Conservation (phyloP, 1,140 invertebrate genomes). For the Aphaenogaster rudis region DNA sequence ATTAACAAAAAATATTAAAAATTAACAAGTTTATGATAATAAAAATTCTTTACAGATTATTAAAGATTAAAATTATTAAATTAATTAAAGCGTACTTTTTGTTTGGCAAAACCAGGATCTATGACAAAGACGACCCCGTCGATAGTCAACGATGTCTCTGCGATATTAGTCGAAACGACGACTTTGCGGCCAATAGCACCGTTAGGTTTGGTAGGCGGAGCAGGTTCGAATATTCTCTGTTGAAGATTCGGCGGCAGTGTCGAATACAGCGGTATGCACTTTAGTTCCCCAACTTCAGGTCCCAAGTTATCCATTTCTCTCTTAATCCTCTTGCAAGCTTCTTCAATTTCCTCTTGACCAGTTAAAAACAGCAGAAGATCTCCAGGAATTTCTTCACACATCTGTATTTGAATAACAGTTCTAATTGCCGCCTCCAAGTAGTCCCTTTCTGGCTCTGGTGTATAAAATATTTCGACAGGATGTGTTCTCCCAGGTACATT, state of each 20-base stretch:
- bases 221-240: conserved; percentile 98
- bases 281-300: conserved; percentile 98
- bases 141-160: conserved; percentile 99
- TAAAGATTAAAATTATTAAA: not conserved
- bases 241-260: conserved; percentile 99
- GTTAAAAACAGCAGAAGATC: conserved; percentile 98
- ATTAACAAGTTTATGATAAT: conserved; percentile 34
- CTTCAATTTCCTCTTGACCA: conserved; percentile 98
- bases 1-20: conserved; percentile 52
- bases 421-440: conserved; percentile 99
- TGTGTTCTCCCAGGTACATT: conserved; percentile 98
- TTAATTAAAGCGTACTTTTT: conserved; percentile 90
- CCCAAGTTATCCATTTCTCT: conserved; percentile 98
- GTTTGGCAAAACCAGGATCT: conserved; percentile 99
- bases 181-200: conserved; percentile 98
- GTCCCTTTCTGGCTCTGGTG: conserved; percentile 98
- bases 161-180: conserved; percentile 99
- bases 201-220: conserved; percentile 96
- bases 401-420: conserved; percentile 99
- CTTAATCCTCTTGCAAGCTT: conserved; percentile 99
- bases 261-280: conserved; percentile 99
- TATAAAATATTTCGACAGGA: conserved; percentile 99
- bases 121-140: conserved; percentile 99
- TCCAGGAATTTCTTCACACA: conserved; percentile 98
- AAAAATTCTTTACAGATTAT: conserved; percentile 19